phyloP scores from a whole-genome alignment of 35 echinoderm and acorn worm genomes.

The Holothuria glaberrima region DNA sequence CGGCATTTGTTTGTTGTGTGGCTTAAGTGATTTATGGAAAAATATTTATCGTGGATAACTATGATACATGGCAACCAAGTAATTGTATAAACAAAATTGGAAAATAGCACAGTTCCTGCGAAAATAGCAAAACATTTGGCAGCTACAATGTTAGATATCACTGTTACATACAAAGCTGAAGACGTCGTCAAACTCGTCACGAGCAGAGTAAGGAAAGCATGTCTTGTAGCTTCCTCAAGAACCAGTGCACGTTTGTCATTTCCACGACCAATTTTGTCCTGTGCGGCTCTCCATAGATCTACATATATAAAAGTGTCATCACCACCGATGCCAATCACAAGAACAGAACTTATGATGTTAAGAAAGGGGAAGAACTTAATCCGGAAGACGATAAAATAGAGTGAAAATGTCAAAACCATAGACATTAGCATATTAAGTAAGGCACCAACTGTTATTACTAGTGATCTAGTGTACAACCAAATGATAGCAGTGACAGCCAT shows the following conservation, averaged over 20 bases:
- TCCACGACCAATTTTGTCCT: constrained; percentile 32
- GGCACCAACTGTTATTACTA: constrained; percentile 71
- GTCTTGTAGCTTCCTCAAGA: constrained; percentile 69
- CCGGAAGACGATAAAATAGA: constrained; percentile 75
- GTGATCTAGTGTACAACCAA: constrained; percentile 82
- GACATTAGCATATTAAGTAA: constrained; percentile 80
- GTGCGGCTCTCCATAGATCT: constrained; percentile 82
- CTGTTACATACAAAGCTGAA: constrained; percentile 72
- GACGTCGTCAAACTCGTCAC: constrained; percentile 93
- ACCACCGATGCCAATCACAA: constrained; percentile 86
- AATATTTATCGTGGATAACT: constrained; percentile 77
- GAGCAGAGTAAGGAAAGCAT: constrained; percentile 79
- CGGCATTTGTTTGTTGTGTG: too few species aligned
- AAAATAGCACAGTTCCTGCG: constrained; percentile 71
- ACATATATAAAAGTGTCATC: constrained; percentile 96
- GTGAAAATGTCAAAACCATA: constrained; percentile 77
- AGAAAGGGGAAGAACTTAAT: constrained; percentile 81
- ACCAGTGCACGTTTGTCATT: constrained; percentile 26
- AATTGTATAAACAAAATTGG: constrained; percentile 84
- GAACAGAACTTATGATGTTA: constrained; percentile 65
- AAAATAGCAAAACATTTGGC: constrained; percentile 82
- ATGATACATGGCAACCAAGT: constrained; percentile 82
- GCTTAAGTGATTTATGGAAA: neutral
- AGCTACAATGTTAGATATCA: constrained; percentile 72
- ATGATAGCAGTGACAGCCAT: constrained; percentile 68